These are phyloP conservation scores for Oreochromis spilurus DNA, from an alignment of 2,113 vertebrate species.

Conservation along the genomic window DNA sequence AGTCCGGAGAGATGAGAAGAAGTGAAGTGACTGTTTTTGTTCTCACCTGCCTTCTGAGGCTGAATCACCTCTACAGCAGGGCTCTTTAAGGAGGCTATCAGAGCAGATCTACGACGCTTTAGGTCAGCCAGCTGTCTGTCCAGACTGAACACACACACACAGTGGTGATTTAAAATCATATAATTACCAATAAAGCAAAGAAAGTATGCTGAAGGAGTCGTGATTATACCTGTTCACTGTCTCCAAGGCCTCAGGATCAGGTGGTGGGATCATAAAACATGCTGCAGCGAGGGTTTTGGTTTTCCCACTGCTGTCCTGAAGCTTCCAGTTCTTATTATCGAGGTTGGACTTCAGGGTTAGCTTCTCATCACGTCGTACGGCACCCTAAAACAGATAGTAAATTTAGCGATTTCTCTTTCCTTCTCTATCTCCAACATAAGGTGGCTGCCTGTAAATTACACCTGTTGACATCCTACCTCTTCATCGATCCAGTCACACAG, in stretches of 20 bases:
- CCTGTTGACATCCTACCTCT: conserved; percentile 63
- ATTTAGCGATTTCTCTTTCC: too few species aligned
- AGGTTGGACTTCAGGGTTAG: conserved; percentile 78
- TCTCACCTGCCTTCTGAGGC: conserved; percentile 66
- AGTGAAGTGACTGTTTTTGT: neutral
- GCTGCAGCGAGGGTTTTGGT: conserved; percentile 77
- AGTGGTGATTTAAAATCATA: too few species aligned
- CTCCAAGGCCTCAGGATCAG: conserved; percentile 77
- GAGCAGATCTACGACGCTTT: conserved; percentile 71
- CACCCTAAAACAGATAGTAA: conserved; percentile 73
- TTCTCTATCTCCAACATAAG: neutral
- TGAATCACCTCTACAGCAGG: conserved; percentile 54
- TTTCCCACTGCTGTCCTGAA: conserved; percentile 69
- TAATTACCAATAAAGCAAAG: neutral
- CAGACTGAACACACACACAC: conserved; percentile 71
- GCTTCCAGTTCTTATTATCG: conserved; percentile 80
- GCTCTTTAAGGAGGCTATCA: conserved; percentile 66
- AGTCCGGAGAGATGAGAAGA: neutral
- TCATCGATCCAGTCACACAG: conserved; percentile 88
- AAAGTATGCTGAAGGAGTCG: neutral
- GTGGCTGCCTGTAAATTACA: neutral
- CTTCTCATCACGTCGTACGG: conserved; percentile 76
- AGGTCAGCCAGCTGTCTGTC: conserved; percentile 72
- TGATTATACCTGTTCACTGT: conserved; percentile 68
- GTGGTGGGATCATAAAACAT: conserved; percentile 85